phyloP scores from a whole-genome alignment of 1,140 invertebrate genomes.

The Rhopalosiphum maidis region DNA sequence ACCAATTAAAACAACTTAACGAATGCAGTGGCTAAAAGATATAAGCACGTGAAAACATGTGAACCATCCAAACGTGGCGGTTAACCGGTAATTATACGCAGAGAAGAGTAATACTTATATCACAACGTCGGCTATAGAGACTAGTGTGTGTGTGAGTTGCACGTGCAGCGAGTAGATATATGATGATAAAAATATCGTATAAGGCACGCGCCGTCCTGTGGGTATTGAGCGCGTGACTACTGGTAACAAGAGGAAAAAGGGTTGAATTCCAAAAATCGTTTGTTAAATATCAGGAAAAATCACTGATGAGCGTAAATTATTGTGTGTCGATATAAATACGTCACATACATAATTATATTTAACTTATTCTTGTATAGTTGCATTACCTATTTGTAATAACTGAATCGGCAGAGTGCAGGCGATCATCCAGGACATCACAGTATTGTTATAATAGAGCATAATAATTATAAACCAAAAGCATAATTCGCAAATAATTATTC shows the following conservation, averaged over 20 bases:
- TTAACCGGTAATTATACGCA: not conserved
- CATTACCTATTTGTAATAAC: not conserved
- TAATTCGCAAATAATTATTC: not conserved
- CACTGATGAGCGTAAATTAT: no score
- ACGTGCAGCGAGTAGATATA: not conserved
- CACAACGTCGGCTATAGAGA: no score
- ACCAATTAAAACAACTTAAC: not conserved
- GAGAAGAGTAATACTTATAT: not conserved
- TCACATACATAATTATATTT: not conserved
- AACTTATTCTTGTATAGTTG: not conserved
- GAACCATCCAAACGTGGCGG: not conserved
- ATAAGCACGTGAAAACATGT: not conserved
- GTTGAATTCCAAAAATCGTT: not conserved
- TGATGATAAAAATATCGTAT: not conserved
- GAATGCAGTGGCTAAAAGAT: not conserved
- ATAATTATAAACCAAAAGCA: not conserved
- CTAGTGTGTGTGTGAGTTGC: not conserved
- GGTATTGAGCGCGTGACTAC: not conserved
- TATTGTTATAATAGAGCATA: not conserved
- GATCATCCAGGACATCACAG: not conserved
- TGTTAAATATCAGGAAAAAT: not conserved
- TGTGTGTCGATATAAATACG: not conserved
- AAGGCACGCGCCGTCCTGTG: not conserved
- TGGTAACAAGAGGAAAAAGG: not conserved
- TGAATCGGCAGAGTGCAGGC: not conserved